Evolutionary conservation across 2,888 invertebrate genomes (phyloP), one percentile per base, ranked within the genome.

Genomic region (Chirona hameri): DNA sequence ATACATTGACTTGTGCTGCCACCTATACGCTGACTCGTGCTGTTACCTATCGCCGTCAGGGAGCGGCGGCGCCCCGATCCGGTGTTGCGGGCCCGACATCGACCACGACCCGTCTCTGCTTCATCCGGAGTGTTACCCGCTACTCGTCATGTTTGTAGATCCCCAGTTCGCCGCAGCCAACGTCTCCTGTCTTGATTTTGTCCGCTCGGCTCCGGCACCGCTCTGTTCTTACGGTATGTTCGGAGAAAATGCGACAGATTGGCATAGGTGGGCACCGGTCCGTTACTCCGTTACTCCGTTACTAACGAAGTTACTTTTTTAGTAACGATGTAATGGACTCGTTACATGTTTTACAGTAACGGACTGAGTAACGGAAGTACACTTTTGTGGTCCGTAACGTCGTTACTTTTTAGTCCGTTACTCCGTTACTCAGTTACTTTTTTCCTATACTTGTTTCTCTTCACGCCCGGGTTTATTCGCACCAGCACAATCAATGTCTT

Each of bases 181-280:
- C 55, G 90, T 90, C 0, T 90, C 90, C 84, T 94, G 94, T 87
- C 91, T 93, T 90, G 93, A 93, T 89, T 93, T 94, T 85, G 91
- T 93, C 7, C 90, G 94, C 84, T 93, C 93, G 0, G 90, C 90
- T 31, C 91, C 92, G 0, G 92, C 94, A 81, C 90, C 92, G 82
- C 85, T 90, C 91, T 84, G 91, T 83, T 90, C 91, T 86, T 91
- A 94, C 82, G 95, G 91, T 91, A 86, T 87, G 87, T 12, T 60
- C 24, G 24, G 60, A 60, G 24, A 7, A 18, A 1, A 18, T 1
- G 60, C 60, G 60, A 14, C 55, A 18, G 24, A 14, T 7, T 14
- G 52, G 10, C 52, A 52, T 7, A 7, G 52, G 10, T 14, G 52
- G 52, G 7, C 52, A 10, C 52, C 52, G 14, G 52, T n/a, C n/a